Evolutionary conservation across 2,797 vertebrate genomes (phyloP).

Genomic region (Taenioides sp.): DNA sequence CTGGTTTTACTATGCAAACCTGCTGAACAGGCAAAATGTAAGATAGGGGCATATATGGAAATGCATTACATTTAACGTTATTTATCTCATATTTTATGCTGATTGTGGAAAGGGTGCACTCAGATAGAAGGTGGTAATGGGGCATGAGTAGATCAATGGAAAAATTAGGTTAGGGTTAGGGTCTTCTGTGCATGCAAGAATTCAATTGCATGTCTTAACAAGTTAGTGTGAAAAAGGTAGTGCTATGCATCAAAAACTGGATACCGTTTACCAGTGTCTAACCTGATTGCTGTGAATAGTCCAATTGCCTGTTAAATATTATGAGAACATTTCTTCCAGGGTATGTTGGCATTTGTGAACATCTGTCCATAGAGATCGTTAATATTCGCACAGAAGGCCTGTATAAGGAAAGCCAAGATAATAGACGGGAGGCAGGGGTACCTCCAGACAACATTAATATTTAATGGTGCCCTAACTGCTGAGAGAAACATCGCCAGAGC

Average conservation of each 20-base stretch:
- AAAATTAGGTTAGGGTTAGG: not conserved
- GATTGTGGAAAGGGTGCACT: not conserved
- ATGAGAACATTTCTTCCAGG: not conserved
- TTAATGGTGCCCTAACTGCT: constrained; percentile 47
- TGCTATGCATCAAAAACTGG: not conserved
- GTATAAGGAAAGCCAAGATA: constrained; percentile 21
- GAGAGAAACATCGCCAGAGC: constrained; percentile 36
- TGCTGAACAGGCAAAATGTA: constrained; percentile 4
- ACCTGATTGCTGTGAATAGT: not conserved
- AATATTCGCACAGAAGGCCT: constrained; percentile 13
- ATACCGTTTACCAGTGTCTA: not conserved
- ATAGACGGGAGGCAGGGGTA: constrained; percentile 26
- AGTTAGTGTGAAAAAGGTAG: not conserved
- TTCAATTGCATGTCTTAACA: not conserved
- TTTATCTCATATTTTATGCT: not conserved
- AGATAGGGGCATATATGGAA: not conserved
- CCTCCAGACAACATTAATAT: constrained; percentile 55
- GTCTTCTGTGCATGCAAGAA: not conserved
- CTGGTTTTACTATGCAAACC: constrained; percentile 17
- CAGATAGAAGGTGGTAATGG: not conserved
- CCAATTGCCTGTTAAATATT: not conserved
- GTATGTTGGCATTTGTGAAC: constrained; percentile 11
- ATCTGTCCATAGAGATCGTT: constrained; percentile 23
- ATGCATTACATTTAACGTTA: not conserved
- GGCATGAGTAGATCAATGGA: not conserved